Evolutionary conservation across 1,140 invertebrate species (phyloP).

Genomic region (Drosophila guanche): DNA sequence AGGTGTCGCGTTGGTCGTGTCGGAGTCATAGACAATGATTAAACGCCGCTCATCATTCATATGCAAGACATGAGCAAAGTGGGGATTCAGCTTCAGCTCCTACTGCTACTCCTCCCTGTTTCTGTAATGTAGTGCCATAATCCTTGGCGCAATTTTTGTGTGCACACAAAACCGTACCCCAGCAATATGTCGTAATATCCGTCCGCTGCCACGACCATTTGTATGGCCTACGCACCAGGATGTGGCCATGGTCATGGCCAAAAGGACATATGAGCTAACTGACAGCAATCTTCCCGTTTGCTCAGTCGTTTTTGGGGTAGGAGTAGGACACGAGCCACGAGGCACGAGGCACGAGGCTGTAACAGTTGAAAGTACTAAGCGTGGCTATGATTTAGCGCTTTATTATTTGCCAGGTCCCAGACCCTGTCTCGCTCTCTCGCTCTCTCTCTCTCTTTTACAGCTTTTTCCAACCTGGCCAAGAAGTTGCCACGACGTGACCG

Average conservation of each 20-base stretch:
- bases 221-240: slow-evolving; percentile 37
- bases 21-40: slow-evolving; percentile 80
- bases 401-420: slow-evolving; percentile 63
- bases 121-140: slow-evolving; percentile 79
- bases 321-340: background rate
- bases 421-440: background rate
- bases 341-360: background rate
- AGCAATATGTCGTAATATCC: slow-evolving; percentile 80
- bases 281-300: slow-evolving; percentile 42
- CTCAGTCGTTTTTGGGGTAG: no score
- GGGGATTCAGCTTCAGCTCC: slow-evolving; percentile 8
- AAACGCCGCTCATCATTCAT: slow-evolving; percentile 81
- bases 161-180: slow-evolving; percentile 40
- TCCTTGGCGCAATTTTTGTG: slow-evolving; percentile 78
- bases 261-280: slow-evolving; percentile 49
- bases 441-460: slow-evolving; percentile 4
- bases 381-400: slow-evolving; percentile 80
- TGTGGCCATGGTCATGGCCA: background rate
- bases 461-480: slow-evolving; percentile 44
- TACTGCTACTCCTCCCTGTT: slow-evolving; percentile 7
- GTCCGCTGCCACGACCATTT: slow-evolving; percentile 47
- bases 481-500: slow-evolving; percentile 60
- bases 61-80: slow-evolving; percentile 51
- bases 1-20: slow-evolving; percentile 47
- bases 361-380: slow-evolving; percentile 75